Evolutionary conservation across 2,888 invertebrate genomes (phyloP).

Genomic region (Drosophila robusta): DNA sequence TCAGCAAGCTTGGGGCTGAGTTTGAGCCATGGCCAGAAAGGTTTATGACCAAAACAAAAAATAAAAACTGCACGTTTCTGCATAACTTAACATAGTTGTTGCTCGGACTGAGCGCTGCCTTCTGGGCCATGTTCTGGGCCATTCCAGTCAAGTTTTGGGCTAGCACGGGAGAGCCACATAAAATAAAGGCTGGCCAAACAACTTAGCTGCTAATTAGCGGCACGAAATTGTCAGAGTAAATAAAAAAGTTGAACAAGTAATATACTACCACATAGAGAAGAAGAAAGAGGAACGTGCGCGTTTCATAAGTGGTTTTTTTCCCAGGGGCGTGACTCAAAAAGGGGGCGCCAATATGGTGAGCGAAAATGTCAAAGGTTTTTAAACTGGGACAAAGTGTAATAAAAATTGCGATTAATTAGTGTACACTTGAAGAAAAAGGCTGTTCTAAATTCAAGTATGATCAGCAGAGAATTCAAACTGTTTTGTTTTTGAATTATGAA

Average conservation of each 20-base stretch:
- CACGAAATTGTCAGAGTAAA: slow-evolving; percentile 49
- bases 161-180: slow-evolving; percentile 12
- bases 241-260: slow-evolving; percentile 25
- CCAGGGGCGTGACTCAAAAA: not conserved
- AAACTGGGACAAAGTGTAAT: not conserved
- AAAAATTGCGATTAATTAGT: no score
- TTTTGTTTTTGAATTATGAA: no score
- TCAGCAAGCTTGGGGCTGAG: slow-evolving; percentile 35
- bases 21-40: slow-evolving; percentile 40
- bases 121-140: slow-evolving; percentile 25
- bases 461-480: no score
- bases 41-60: slow-evolving; percentile 53
- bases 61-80: slow-evolving; percentile 64
- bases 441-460: no score
- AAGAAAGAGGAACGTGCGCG: slow-evolving; percentile 18
- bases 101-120: slow-evolving; percentile 5
- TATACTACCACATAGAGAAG: not conserved
- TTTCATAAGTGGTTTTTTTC: not conserved
- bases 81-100: slow-evolving; percentile 57
- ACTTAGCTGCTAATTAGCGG: slow-evolving; percentile 54
- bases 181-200: slow-evolving; percentile 39
- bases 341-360: not conserved
- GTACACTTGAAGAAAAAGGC: no score
- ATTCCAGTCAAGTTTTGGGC: slow-evolving; percentile 13
- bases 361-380: not conserved